Evolutionary conservation across 2,888 invertebrate genomes (phyloP), one percentile per base, ranked within the genome.

Genomic region (Diadegma fenestrale): DNA sequence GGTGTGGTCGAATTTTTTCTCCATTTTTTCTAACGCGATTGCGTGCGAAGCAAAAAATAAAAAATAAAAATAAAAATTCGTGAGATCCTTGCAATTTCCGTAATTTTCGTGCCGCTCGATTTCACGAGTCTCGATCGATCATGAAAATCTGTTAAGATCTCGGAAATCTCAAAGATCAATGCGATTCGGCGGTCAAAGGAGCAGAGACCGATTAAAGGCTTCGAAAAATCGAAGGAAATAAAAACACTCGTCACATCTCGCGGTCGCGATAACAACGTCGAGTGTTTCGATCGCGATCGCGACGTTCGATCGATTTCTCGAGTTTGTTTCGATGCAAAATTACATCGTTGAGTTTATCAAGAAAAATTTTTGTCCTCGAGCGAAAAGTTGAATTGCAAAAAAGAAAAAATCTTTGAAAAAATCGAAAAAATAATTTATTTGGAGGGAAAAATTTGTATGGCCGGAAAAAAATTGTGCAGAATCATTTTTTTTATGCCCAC

Each of bases 161-260:
- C 19, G 54, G 45, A 19, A 54, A 58, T 61, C 63, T 12, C 6
- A 2, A 41, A 64, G 51, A 64, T 66, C 64, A 22, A 30, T 43
- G 72, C 33, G 72, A 73, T 80, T 73, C 26, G 64, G 17, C 41
- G 61, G 48, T 75, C 12, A 63, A 14, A 48, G 33, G 79, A 33
- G 30, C 80, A 80, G 37, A 45, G 79, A 69, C 79, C 71, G 79
- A 79, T 79, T 79, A 71, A 43, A 48, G 22, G 54, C 17, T 51
- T 33, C 51, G n/a, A 19, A 64, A 64, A n/a, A 10, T 22, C 1
- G 22, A 30, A n/a, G 8, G 6, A n/a, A 43, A 26, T 12, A 66
- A 41, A 48, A 41, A 61, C 19, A n/a, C 30, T 19, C 10, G 22
- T n/a, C 26, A 12, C 63, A 30, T 30, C 71, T 71, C 80, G 19